Percentiles rank a stretch among this genome's conserved stretches.
These are phyloP conservation scores for Falco cherrug DNA, from an alignment of 2,797 vertebrate species.

Conservation along the genomic window DNA sequence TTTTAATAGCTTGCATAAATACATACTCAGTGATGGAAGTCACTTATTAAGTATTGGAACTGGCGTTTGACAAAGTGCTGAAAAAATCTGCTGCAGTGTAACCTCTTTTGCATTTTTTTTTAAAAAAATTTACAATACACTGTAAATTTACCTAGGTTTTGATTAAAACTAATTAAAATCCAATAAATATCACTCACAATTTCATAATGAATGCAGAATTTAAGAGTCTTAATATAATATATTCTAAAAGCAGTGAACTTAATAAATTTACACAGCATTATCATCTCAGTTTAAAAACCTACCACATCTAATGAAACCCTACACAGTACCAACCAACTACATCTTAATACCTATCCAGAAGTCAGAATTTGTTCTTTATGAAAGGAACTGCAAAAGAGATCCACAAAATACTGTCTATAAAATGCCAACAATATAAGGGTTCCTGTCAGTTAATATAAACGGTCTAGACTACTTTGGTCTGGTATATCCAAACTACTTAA, in stretches of 20 bases:
- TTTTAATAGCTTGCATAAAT: constrained; percentile 13
- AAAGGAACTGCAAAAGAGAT: not conserved
- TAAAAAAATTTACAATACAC: not conserved
- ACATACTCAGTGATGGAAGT: not conserved
- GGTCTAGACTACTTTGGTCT: not conserved
- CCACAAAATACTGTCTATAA: not conserved
- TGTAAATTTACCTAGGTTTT: too few species aligned
- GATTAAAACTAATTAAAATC: not conserved
- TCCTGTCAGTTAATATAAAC: not conserved
- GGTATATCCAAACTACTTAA: not conserved
- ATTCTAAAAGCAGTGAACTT: not conserved
- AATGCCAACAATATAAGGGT: not conserved
- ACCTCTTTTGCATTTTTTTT: not conserved
- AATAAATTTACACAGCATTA: not conserved
- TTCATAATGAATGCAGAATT: not conserved
- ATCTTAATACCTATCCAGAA: not conserved
- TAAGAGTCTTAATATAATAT: not conserved
- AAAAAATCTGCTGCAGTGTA: not conserved
- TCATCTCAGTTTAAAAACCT: not conserved
- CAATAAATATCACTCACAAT: not conserved
- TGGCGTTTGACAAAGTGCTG: not conserved
- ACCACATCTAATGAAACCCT: not conserved
- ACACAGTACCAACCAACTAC: not conserved
- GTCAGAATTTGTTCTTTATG: not conserved
- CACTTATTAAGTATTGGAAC: not conserved